Percentiles rank a stretch among this genome's conserved stretches.
phyloP scores from a whole-genome alignment of 2,888 invertebrate species.

The Eupithecia dodoneata region DNA sequence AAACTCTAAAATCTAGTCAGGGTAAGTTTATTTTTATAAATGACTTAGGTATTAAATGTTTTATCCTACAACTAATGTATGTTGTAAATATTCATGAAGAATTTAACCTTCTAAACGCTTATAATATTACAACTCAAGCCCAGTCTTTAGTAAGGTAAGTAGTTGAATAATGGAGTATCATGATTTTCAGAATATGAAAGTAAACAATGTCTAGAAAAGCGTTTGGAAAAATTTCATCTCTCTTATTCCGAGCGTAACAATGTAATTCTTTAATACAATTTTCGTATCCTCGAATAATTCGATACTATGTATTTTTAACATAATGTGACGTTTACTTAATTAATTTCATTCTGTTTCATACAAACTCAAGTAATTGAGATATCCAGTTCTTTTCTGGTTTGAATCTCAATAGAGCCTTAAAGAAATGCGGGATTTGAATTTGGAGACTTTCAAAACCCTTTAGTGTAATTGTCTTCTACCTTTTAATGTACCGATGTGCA shows the following conservation, averaged over 20 bases:
- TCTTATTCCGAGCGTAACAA: neutral
- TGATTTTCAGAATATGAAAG: neutral
- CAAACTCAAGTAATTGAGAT: slow-evolving; percentile 9
- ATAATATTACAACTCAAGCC: neutral
- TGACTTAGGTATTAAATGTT: too few species aligned
- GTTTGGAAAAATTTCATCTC: neutral
- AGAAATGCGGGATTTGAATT: neutral
- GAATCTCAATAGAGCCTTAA: slow-evolving; percentile 3
- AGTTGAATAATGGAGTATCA: neutral
- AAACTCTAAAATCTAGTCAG: too few species aligned
- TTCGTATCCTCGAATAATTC: slow-evolving; percentile 3
- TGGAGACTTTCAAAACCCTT: neutral
- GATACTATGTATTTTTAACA: neutral
- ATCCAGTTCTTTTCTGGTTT: slow-evolving; percentile 24
- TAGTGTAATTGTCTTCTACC: neutral
- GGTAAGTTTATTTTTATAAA: too few species aligned
- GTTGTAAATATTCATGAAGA: neutral
- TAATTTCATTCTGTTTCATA: slow-evolving; percentile 3
- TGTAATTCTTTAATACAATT: neutral
- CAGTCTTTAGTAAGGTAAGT: neutral
- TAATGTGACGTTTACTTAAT: neutral
- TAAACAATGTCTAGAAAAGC: neutral
- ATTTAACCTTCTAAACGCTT: neutral
- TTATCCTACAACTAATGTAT: too few species aligned
- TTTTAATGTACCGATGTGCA: neutral